Evolutionary conservation across 2,888 invertebrate species (phyloP).

Genomic region (Amphipoea lucens): DNA sequence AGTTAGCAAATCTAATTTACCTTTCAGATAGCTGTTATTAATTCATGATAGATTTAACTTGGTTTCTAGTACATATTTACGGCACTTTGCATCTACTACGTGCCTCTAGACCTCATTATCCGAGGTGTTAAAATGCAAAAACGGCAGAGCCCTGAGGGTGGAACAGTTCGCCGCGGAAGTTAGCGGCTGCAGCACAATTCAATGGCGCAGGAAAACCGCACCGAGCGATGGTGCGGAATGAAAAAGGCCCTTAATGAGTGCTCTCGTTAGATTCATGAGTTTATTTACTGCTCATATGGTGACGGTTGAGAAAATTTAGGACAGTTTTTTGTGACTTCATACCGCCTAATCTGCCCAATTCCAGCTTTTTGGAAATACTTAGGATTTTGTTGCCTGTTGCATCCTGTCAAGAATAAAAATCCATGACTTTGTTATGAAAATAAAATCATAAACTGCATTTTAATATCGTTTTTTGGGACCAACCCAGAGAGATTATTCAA

Average conservation of each 20-base stretch:
- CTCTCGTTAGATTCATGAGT: conserved; percentile 79
- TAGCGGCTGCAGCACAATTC: conserved; percentile 78
- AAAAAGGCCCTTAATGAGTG: conserved; percentile 82
- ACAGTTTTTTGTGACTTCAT: no score
- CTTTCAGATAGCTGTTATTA: conserved; percentile 45
- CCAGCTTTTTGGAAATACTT: neutral
- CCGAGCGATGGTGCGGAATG: conserved; percentile 73
- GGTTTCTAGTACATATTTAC: conserved; percentile 58
- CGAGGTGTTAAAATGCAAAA: conserved; percentile 84
- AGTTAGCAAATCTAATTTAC: conserved; percentile 7
- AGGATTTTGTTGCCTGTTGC: neutral
- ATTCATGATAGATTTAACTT: conserved; percentile 47
- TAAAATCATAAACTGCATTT: conserved; percentile 22
- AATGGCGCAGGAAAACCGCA: conserved; percentile 82
- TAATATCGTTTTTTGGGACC: neutral
- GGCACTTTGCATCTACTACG: conserved; percentile 67
- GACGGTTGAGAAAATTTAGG: conserved; percentile 18
- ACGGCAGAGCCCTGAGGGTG: conserved; percentile 75
- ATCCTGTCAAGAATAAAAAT: neutral
- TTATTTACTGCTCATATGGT: conserved; percentile 59
- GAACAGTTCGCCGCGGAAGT: conserved; percentile 79
- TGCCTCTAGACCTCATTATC: conserved; percentile 82
- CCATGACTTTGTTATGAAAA: neutral
- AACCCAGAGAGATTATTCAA: conserved; percentile 4
- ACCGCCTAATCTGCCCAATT: neutral